Evolutionary conservation across 1,140 invertebrate species (phyloP).

Genomic region (Bacillus rossius): DNA sequence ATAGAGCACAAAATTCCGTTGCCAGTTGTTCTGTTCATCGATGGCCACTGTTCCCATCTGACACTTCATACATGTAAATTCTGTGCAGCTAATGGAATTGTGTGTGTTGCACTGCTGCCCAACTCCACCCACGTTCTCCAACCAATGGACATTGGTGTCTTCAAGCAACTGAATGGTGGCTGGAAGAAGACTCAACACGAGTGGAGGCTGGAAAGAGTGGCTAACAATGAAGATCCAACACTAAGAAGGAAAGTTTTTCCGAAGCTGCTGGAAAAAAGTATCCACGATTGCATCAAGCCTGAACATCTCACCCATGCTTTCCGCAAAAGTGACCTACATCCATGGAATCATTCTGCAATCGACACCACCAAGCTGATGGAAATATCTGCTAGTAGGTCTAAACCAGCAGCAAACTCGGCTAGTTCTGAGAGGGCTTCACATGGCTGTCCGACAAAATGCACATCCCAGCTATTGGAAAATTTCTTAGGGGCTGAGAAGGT

Average conservation of each 20-base stretch:
- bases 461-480: no score
- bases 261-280: no score
- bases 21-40: constrained; percentile 39
- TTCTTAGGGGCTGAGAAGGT: no score
- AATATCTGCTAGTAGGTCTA: no score
- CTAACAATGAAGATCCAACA: no score
- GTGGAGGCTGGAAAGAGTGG: no score
- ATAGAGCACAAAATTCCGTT: constrained; percentile 30
- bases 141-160: constrained; percentile 27
- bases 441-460: no score
- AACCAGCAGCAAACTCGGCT: no score
- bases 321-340: constrained; percentile 31
- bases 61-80: constrained; percentile 33
- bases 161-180: constrained; percentile 17
- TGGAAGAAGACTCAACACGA: constrained; percentile 14
- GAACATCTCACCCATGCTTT: constrained; percentile 30
- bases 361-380: no score
- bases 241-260: no score
- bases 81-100: constrained; percentile 36
- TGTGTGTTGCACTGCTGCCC: constrained; percentile 25
- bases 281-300: no score
- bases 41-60: constrained; percentile 39
- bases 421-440: no score
- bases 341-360: constrained; percentile 26
- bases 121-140: constrained; percentile 29